phyloP scores from a whole-genome alignment of 2,888 invertebrate species.

The Drosophila prostipennis region DNA sequence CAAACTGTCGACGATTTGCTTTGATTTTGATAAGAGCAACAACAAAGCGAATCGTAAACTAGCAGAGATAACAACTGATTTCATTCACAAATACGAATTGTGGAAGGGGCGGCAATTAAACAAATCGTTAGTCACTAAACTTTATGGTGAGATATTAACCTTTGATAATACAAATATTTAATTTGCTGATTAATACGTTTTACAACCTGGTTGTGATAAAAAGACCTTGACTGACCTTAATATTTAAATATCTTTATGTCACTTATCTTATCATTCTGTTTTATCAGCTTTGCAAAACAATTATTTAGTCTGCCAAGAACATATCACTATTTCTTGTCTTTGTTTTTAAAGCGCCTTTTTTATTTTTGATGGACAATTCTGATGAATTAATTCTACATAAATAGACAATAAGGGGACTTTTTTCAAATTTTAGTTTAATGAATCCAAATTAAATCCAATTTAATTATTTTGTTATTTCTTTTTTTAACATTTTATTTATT shows the following conservation, averaged over 20 bases:
- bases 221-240: background rate
- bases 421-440: background rate
- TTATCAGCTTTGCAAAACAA: constrained; percentile 1
- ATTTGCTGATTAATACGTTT: background rate
- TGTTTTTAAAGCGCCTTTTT: background rate
- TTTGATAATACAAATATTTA: background rate
- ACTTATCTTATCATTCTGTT: constrained; percentile 1
- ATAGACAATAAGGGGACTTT: background rate
- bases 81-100: constrained; percentile 33
- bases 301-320: constrained; percentile 1
- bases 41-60: constrained; percentile 15
- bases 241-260: background rate
- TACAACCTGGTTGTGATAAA: background rate
- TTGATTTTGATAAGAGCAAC: constrained; percentile 32
- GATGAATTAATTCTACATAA: background rate
- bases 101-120: constrained; percentile 2
- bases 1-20: constrained; percentile 25
- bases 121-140: constrained; percentile 12
- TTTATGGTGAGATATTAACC: background rate
- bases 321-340: background rate
- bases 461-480: no score
- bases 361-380: background rate
- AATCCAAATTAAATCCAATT: no score
- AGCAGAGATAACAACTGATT: constrained; percentile 25
- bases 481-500: no score